phyloP scores from a whole-genome alignment of 2,113 vertebrate species.

The Sander lucioperca region DNA sequence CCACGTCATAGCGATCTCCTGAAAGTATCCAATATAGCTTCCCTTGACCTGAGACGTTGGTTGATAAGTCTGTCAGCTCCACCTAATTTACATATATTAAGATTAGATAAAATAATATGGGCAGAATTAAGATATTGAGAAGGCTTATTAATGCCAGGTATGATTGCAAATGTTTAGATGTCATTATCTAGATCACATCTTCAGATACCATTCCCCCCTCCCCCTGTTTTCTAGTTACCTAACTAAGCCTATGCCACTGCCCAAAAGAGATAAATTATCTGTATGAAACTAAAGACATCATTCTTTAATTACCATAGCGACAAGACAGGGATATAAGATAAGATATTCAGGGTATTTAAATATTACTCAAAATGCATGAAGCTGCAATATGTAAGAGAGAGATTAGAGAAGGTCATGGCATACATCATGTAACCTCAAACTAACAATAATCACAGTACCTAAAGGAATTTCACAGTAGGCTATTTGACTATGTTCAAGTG shows the following conservation, averaged over 20 bases:
- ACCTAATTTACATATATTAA: background rate
- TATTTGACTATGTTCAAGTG: background rate
- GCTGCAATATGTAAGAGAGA: slow-evolving; percentile 26
- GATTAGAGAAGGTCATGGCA: slow-evolving; percentile 13
- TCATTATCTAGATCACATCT: slow-evolving; percentile 7
- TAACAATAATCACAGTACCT: slow-evolving; percentile 12
- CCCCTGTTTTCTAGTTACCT: background rate
- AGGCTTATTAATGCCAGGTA: background rate
- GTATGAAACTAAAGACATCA: slow-evolving; percentile 1
- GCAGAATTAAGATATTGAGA: background rate
- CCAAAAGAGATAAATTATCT: background rate
- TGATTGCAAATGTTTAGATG: background rate
- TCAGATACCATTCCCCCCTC: background rate
- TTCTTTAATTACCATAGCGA: slow-evolving; percentile 21
- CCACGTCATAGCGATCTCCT: background rate
- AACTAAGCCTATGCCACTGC: background rate
- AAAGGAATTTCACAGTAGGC: slow-evolving; percentile 1
- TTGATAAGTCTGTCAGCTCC: background rate
- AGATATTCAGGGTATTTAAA: slow-evolving; percentile 20
- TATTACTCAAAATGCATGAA: slow-evolving; percentile 13
- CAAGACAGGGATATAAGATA: background rate
- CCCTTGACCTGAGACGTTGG: background rate
- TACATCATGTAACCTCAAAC: slow-evolving; percentile 3
- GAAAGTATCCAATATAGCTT: background rate
- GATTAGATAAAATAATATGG: background rate